These are phyloP conservation scores for Cephus cinctus DNA, from an alignment of 1,140 invertebrate genomes.

Conservation along the genomic window DNA sequence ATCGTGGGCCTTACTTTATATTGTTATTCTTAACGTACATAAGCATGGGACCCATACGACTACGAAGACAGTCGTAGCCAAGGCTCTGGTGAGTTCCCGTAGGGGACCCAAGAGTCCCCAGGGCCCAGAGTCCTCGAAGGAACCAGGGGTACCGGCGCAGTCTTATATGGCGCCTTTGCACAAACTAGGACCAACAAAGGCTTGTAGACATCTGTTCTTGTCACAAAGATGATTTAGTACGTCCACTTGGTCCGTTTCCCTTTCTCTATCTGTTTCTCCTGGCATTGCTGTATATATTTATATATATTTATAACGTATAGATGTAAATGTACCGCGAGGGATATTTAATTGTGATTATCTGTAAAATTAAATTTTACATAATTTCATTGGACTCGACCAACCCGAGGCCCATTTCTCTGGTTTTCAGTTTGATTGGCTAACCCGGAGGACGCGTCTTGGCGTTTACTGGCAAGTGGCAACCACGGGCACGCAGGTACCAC, in stretches of 20 bases:
- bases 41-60: background rate
- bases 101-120: no score
- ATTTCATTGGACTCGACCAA: no score
- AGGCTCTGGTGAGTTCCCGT: background rate
- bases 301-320: background rate
- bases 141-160: constrained; percentile 4
- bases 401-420: no score
- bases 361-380: no score
- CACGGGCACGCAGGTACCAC: constrained; percentile 21
- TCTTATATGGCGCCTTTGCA: constrained; percentile 47
- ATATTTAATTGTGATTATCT: no score
- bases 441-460: no score
- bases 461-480: no score
- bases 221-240: constrained; percentile 51
- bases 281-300: background rate
- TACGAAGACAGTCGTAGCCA: background rate
- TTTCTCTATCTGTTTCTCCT: background rate
- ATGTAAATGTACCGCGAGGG: constrained; percentile 1
- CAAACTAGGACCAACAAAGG: constrained; percentile 49
- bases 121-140: background rate
- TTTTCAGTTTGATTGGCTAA: no score
- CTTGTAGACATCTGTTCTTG: constrained; percentile 53
- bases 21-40: background rate
- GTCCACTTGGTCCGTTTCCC: constrained; percentile 15
- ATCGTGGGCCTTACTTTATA: constrained; percentile 40